phyloP scores from a whole-genome alignment of 2,797 vertebrate species.

The Zalophus californianus region DNA sequence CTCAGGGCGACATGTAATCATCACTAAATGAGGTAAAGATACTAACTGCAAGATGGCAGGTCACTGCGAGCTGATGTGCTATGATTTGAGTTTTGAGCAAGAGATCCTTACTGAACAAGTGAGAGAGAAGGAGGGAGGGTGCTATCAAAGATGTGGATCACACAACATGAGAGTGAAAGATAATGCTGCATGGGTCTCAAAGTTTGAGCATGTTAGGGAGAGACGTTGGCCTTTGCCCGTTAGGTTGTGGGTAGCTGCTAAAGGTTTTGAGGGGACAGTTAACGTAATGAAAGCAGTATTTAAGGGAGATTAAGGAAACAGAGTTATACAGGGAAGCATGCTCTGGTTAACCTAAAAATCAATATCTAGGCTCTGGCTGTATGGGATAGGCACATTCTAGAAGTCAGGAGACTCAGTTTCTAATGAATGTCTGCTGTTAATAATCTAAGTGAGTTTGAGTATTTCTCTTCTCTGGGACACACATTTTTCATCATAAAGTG shows the following conservation, averaged over 20 bases:
- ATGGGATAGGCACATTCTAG: neutral
- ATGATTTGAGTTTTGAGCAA: neutral
- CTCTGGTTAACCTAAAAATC: neutral
- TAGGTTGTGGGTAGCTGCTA: neutral
- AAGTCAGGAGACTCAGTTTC: neutral
- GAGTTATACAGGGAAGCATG: neutral
- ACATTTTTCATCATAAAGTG: neutral
- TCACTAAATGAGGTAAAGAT: neutral
- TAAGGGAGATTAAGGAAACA: neutral
- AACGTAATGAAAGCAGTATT: neutral
- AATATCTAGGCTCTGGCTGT: neutral
- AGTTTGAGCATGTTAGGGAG: accelerated
- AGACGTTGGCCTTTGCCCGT: neutral
- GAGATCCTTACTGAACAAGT: neutral
- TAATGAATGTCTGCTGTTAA: neutral
- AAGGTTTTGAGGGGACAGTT: neutral
- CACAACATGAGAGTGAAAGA: too few species aligned
- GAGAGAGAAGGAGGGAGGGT: neutral
- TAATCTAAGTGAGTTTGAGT: neutral
- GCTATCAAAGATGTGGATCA: neutral
- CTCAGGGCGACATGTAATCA: neutral
- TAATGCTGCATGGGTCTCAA: neutral
- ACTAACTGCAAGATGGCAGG: neutral
- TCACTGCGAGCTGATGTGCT: neutral
- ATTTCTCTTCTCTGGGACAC: neutral